phyloP scores from a whole-genome alignment of 2,888 invertebrate genomes.

The Athrips mouffetella region DNA sequence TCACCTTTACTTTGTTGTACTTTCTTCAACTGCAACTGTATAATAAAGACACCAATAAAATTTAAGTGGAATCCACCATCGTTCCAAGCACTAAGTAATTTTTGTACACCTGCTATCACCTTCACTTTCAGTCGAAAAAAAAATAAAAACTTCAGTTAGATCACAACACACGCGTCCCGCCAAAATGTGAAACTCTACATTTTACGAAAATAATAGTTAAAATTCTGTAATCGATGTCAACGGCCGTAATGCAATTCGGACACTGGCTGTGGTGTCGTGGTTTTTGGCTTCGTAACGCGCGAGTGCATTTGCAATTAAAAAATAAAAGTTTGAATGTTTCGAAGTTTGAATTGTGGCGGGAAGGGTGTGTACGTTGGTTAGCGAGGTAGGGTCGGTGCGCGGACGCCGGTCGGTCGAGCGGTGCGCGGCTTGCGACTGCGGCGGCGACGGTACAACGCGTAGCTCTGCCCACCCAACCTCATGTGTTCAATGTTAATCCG shows the following conservation, averaged over 20 bases:
- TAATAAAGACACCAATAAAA: slow-evolving; percentile 52
- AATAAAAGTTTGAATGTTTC: slow-evolving; percentile 46
- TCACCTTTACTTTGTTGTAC: slow-evolving; percentile 52
- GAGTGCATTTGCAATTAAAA: slow-evolving; percentile 58
- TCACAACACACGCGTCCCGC: slow-evolving; percentile 61
- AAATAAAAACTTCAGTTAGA: slow-evolving; percentile 30
- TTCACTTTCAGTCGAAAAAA: slow-evolving; percentile 49
- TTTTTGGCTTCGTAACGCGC: slow-evolving; percentile 60
- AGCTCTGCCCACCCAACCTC: slow-evolving; percentile 60
- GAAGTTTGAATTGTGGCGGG: slow-evolving; percentile 69
- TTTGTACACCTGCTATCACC: slow-evolving; percentile 60
- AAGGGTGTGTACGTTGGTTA: slow-evolving; percentile 60
- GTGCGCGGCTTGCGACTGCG: slow-evolving; percentile 68
- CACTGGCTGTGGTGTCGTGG: slow-evolving; percentile 58
- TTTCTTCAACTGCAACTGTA: slow-evolving; percentile 43
- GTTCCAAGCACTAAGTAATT: slow-evolving; percentile 62
- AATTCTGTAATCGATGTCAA: slow-evolving; percentile 60
- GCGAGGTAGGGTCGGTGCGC: slow-evolving; percentile 65
- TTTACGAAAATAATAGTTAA: slow-evolving; percentile 40
- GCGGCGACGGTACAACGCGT: slow-evolving; percentile 42
- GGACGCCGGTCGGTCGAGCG: slow-evolving; percentile 64
- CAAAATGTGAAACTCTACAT: slow-evolving; percentile 56
- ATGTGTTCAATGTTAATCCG: slow-evolving; percentile 64
- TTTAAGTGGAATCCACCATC: slow-evolving; percentile 72
- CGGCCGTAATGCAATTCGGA: slow-evolving; percentile 65